These are phyloP conservation scores for Chalcis sispes DNA, from an alignment of 2,888 invertebrate species.

Conservation along the genomic window DNA sequence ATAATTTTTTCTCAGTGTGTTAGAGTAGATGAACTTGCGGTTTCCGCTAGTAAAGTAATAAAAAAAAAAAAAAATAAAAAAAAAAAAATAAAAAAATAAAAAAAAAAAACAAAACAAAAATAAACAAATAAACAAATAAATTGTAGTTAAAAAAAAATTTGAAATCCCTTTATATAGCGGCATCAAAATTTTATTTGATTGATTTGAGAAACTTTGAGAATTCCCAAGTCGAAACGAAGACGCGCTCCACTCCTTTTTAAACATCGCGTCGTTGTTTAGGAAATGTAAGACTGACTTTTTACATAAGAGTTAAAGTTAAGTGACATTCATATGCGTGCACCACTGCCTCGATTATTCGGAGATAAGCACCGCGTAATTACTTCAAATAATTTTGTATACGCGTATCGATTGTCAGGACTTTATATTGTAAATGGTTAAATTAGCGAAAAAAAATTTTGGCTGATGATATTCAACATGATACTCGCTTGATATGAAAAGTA, in stretches of 20 bases:
- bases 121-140: constrained; percentile 7
- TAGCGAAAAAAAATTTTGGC: constrained; percentile 39
- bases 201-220: constrained; percentile 51
- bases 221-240: constrained; percentile 48
- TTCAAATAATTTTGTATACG: constrained; percentile 51
- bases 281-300: constrained; percentile 73
- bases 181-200: constrained; percentile 38
- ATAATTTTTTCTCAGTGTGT: constrained; percentile 50
- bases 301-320: constrained; percentile 61
- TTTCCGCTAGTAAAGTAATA: constrained; percentile 32
- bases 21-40: constrained; percentile 25
- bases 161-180: constrained; percentile 18
- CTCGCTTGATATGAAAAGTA: not conserved
- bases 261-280: constrained; percentile 61
- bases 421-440: constrained; percentile 46
- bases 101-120: too few species aligned
- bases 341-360: constrained; percentile 56
- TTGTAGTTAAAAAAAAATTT: constrained; percentile 38
- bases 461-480: constrained; percentile 16
- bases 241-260: constrained; percentile 48
- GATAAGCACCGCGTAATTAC: constrained; percentile 50
- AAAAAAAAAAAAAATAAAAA: constrained; percentile 11
- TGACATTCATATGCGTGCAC: constrained; percentile 55
- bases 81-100: too few species aligned
- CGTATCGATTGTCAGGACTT: constrained; percentile 40